A percentile compares a stretch with the other conserved stretches of the same genome.
These are phyloP conservation scores for Heterotilapia buettikoferi DNA, from an alignment of 2,113 vertebrate genomes.

Conservation along the genomic window DNA sequence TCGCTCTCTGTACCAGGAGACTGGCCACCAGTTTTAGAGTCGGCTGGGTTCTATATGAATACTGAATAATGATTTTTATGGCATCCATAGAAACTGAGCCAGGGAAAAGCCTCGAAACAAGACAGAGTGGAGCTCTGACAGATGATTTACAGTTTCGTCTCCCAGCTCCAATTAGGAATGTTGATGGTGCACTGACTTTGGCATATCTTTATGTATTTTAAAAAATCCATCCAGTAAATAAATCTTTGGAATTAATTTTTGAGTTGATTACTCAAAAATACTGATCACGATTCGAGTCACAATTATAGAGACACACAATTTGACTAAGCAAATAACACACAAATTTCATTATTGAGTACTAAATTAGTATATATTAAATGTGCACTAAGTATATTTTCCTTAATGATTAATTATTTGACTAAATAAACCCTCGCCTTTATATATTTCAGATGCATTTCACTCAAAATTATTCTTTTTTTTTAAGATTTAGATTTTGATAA, in stretches of 20 bases:
- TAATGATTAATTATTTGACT: background rate
- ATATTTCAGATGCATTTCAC: background rate
- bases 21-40: background rate
- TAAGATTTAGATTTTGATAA: background rate
- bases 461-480: background rate
- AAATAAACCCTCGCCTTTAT: background rate
- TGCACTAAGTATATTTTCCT: background rate
- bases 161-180: slow-evolving; percentile 47
- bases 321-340: background rate
- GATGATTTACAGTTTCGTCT: slow-evolving; percentile 34
- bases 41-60: slow-evolving; percentile 1
- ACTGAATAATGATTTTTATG: slow-evolving; percentile 6
- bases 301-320: background rate
- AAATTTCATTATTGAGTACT: background rate
- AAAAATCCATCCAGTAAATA: background rate
- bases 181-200: background rate
- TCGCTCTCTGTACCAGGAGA: background rate
- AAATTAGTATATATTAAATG: background rate
- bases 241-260: background rate
- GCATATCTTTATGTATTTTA: background rate
- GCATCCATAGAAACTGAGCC: background rate
- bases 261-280: background rate
- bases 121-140: background rate
- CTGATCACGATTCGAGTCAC: background rate
- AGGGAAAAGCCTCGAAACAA: background rate